phyloP scores from a whole-genome alignment of 2,113 vertebrate genomes.

The Piaya cayana region DNA sequence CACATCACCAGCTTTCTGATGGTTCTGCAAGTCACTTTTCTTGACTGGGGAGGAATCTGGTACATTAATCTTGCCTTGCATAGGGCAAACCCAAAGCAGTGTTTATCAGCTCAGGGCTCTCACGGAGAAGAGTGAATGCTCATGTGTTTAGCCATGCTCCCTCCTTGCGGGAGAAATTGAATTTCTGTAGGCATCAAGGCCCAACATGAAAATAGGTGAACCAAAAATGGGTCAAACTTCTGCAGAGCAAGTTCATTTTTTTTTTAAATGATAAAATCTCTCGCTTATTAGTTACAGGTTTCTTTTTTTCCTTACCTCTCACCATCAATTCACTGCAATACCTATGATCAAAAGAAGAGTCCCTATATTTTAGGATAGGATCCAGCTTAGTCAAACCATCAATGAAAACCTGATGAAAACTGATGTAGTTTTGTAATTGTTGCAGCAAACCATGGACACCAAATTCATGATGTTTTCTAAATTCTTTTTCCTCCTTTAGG shows the following conservation, averaged over 20 bases:
- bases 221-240: not conserved
- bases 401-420: conserved; percentile 19
- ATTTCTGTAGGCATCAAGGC: not conserved
- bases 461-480: not conserved
- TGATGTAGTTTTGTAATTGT: not conserved
- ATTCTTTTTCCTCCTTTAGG: conserved; percentile 40
- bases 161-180: not conserved
- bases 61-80: not conserved
- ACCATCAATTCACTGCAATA: not conserved
- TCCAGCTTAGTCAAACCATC: not conserved
- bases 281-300: not conserved
- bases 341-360: not conserved
- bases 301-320: not conserved
- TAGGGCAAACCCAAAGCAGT: not conserved
- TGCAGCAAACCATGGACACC: not conserved
- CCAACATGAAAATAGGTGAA: not conserved
- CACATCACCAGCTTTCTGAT: not conserved
- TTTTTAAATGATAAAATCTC: not conserved
- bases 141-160: not conserved
- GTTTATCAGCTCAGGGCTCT: not conserved
- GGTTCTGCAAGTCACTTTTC: not conserved
- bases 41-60: not conserved
- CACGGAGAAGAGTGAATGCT: accelerated
- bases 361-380: not conserved
- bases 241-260: not conserved